phyloP scores from a whole-genome alignment of 1,140 invertebrate genomes.

The Papilio helenus region DNA sequence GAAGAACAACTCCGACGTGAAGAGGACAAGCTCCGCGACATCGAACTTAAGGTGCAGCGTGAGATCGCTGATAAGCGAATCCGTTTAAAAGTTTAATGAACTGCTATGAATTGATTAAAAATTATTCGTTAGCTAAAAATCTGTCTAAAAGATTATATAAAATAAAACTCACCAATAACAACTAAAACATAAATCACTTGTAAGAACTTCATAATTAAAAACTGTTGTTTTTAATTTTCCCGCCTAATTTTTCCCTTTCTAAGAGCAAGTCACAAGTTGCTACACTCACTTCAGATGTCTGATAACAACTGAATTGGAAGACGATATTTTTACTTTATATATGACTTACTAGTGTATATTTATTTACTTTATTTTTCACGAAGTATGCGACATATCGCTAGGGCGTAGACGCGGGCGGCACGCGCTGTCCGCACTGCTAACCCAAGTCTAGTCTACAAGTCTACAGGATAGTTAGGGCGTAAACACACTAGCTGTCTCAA shows the following conservation, averaged over 20 bases:
- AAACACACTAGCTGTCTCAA: background rate
- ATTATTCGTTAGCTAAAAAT: too few relatives aligned
- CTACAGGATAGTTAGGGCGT: background rate
- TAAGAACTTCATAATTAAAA: slow-evolving; percentile 19
- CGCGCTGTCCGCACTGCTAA: slow-evolving; percentile 21
- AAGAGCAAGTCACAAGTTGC: background rate
- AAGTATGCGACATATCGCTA: slow-evolving; percentile 34
- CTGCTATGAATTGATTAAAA: too few relatives aligned
- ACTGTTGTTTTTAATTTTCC: background rate
- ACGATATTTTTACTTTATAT: slow-evolving; percentile 27
- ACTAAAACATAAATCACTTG: slow-evolving; percentile 15
- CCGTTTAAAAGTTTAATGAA: too few relatives aligned
- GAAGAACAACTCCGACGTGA: too few relatives aligned
- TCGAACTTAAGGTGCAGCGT: too few relatives aligned
- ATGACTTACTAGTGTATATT: slow-evolving; percentile 24
- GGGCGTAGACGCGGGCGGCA: slow-evolving; percentile 4
- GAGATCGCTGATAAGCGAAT: too few relatives aligned
- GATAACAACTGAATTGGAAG: slow-evolving; percentile 20
- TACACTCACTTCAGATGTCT: slow-evolving; percentile 14
- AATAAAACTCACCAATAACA: slow-evolving; percentile 12
- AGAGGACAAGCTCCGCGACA: too few relatives aligned
- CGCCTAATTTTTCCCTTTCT: background rate
- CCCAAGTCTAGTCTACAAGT: slow-evolving; percentile 7
- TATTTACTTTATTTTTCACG: slow-evolving; percentile 23
- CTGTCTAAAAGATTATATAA: background rate